Percentiles rank a stretch among this genome's conserved stretches.
These are phyloP conservation scores for Galago senegalensis DNA, from an alignment of 2,797 vertebrate genomes.

Conservation along the genomic window DNA sequence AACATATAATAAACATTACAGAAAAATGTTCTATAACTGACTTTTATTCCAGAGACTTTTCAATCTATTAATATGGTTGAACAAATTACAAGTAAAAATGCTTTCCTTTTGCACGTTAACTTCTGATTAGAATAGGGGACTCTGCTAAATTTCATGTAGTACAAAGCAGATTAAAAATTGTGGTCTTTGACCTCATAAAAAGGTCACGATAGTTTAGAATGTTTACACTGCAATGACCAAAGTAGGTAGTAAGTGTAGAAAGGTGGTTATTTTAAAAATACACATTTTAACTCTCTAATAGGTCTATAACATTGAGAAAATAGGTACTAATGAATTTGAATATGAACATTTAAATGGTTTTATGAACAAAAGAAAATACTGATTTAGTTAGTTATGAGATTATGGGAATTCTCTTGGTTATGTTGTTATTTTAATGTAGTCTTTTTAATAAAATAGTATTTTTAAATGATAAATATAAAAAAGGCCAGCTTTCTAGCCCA, in stretches of 20 bases:
- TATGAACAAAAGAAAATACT: slow-evolving; percentile 22
- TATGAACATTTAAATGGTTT: not conserved
- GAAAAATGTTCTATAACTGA: not conserved
- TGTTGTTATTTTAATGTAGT: not conserved
- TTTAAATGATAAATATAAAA: slow-evolving; percentile 54
- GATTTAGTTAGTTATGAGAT: not conserved
- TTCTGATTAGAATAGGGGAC: not conserved
- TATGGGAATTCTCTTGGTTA: not conserved
- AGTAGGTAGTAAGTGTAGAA: not conserved
- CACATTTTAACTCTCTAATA: not conserved
- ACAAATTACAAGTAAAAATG: not conserved
- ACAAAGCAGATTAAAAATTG: not conserved
- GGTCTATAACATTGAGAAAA: slow-evolving; percentile 28
- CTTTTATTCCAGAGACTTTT: slow-evolving; percentile 19
- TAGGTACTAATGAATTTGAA: slow-evolving; percentile 33
- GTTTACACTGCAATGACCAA: not conserved
- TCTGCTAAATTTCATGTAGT: not conserved
- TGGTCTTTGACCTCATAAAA: not conserved
- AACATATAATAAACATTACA: slow-evolving; percentile 37
- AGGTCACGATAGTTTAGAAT: not conserved
- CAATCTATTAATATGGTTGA: not conserved
- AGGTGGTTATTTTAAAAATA: not conserved
- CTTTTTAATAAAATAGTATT: slow-evolving; percentile 16
- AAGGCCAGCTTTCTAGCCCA: not conserved
- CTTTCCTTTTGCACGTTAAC: not conserved